Evolutionary conservation across 2,888 invertebrate species (phyloP), one percentile per base, ranked within the genome.

Genomic region (Mimumesa dahlbomi): DNA sequence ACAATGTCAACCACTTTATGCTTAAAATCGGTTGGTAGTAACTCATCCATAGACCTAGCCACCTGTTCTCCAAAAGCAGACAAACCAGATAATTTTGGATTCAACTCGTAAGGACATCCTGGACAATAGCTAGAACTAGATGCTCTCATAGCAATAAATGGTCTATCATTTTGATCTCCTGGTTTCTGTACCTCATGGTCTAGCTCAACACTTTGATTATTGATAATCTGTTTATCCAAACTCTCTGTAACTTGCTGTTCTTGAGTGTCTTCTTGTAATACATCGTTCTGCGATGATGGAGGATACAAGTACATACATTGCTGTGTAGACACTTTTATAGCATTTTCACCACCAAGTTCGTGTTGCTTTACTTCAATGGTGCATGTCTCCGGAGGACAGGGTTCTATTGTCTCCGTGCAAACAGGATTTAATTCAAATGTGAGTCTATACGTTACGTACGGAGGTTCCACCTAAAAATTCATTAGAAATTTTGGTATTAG

Each of bases 71-170:
- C 83, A n/a, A 87, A 87, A 5, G 72, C 73, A 1, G 63, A 59
- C 0, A 89, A 74, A 14, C 87, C 88, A n/a, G 87, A 86, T 21
- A 88, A 61, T 18, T 83, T 82, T 0, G 88, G 84, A 70, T 88
- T 89, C 13, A 89, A 42, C 22, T 89, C 88, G 43, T 83, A 88
- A 0, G 89, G 89, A 59, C 89, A 89, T 34, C 88, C 87, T 2
- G 89, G 85, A 65, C 88, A 89, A 57, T 88, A 88, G 2, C 78
- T 81, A 0, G 82, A 65, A 40, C 70, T 79, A 2, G 81, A 73
- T 0, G 86, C 85, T 31, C 83, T 81, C 13, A 86, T 82, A 1
- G 88, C 87, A 11, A 88, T 83, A 48, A 88, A 88, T 0, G 87
- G 85, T 43, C 79, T 84, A 13, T 87, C 85, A 45, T 81, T 85